phyloP scores from a whole-genome alignment of 2,113 vertebrate species.

The Oncorhynchus gorbuscha region DNA sequence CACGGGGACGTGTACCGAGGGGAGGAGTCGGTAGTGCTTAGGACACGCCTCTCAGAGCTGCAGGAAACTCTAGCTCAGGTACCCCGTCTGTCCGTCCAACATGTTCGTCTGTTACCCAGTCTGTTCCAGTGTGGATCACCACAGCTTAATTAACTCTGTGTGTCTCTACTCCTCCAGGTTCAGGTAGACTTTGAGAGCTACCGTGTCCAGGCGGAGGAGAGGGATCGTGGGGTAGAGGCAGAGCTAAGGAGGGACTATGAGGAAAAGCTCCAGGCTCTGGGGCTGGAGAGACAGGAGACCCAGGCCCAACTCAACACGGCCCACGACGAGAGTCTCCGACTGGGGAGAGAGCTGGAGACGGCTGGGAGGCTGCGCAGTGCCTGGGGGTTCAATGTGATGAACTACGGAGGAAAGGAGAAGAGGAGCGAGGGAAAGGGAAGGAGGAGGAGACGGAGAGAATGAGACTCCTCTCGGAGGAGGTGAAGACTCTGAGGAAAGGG shows the following conservation, averaged over 20 bases:
- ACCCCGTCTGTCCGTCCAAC: conserved; percentile 51
- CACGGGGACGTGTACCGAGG: conserved; percentile 80
- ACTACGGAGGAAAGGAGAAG: conserved; percentile 49
- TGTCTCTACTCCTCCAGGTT: conserved; percentile 47
- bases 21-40: conserved; percentile 69
- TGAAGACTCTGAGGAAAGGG: conserved; percentile 19
- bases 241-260: conserved; percentile 65
- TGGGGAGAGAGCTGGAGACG: conserved; percentile 73
- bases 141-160: not conserved
- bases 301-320: conserved; percentile 51
- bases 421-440: conserved; percentile 43
- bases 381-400: conserved; percentile 68
- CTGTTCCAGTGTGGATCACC: too few species aligned
- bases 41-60: conserved; percentile 80
- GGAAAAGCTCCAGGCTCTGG: conserved; percentile 58
- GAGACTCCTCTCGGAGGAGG: conserved; percentile 9
- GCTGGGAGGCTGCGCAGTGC: conserved; percentile 68
- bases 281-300: conserved; percentile 53
- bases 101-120: not conserved
- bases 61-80: conserved; percentile 86
- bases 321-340: conserved; percentile 66
- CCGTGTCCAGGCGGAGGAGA: conserved; percentile 70
- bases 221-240: conserved; percentile 63
- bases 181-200: conserved; percentile 69
- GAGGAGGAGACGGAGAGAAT: conserved; percentile 52